A percentile compares a stretch with the other conserved stretches of the same genome.
Evolutionary conservation across 2,113 vertebrate species (phyloP).

Genomic region (Sterrhoptilus dennistouni): DNA sequence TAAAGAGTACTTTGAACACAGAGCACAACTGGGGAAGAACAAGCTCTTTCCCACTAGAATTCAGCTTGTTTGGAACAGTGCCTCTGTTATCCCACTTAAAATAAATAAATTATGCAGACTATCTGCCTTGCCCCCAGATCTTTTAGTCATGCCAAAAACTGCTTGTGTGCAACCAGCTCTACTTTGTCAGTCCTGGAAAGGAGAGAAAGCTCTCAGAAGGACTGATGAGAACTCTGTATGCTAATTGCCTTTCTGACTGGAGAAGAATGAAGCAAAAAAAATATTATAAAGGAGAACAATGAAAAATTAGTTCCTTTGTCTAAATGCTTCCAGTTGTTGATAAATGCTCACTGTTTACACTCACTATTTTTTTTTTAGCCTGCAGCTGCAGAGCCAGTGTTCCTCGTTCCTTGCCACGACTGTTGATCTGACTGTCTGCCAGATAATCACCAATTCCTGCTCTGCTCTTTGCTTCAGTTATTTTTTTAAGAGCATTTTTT

Average conservation of each 20-base stretch:
- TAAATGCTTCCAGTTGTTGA: constrained; percentile 67
- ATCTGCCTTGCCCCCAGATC: background rate
- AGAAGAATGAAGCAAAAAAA: background rate
- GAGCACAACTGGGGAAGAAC: background rate
- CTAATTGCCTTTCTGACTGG: constrained; percentile 9
- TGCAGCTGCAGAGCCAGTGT: constrained; percentile 68
- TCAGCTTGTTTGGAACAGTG: background rate
- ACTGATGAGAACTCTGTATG: background rate
- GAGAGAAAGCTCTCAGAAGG: background rate
- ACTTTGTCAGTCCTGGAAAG: background rate
- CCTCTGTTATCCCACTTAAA: background rate
- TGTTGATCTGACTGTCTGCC: constrained; percentile 75
- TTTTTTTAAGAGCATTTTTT: constrained; percentile 48
- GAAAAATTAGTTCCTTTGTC: constrained; percentile 68
- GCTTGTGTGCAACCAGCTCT: background rate
- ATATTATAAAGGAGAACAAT: constrained; percentile 27
- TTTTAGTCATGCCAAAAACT: background rate
- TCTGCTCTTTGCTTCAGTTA: constrained; percentile 70
- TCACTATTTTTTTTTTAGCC: constrained; percentile 43
- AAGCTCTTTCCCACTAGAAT: background rate
- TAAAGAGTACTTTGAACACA: background rate
- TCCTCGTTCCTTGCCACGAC: constrained; percentile 73
- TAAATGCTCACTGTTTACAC: constrained; percentile 66
- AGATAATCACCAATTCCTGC: constrained; percentile 76
- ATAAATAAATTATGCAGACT: background rate